A percentile compares a stretch with the other conserved stretches of the same genome.
These are phyloP conservation scores for Chlorodrepanis virens DNA, from an alignment of 2,113 vertebrate genomes.

Conservation along the genomic window DNA sequence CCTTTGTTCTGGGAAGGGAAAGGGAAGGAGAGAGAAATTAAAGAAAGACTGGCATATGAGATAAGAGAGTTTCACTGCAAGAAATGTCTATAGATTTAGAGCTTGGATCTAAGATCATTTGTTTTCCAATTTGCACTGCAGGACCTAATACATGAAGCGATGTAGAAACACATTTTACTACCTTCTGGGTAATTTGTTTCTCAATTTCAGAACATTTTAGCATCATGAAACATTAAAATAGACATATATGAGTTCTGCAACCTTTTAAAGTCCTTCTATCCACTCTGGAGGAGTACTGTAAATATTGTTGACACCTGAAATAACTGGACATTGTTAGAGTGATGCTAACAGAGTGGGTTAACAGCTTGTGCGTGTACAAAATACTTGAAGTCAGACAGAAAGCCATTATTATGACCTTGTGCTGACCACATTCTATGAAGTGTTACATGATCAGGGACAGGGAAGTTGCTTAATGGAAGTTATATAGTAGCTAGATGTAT, in stretches of 20 bases:
- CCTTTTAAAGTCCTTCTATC: conserved; percentile 36
- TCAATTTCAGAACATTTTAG: conserved; percentile 1
- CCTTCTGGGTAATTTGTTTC: conserved; percentile 20
- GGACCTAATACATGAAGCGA: not conserved
- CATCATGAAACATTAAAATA: not conserved
- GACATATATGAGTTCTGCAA: not conserved
- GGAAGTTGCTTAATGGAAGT: conserved; percentile 91
- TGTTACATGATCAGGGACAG: conserved; percentile 88
- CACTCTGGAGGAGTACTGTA: conserved; percentile 46
- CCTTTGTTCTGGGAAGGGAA: not conserved
- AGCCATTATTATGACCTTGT: conserved; percentile 86
- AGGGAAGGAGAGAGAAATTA: not conserved
- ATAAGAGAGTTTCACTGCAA: not conserved
- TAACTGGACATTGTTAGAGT: conserved; percentile 66
- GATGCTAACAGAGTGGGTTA: conserved; percentile 76
- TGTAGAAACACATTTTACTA: not conserved
- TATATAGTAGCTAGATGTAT: conserved; percentile 91
- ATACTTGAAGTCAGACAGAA: conserved; percentile 78
- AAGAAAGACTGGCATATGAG: not conserved
- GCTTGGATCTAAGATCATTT: not conserved
- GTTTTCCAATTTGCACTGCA: not conserved
- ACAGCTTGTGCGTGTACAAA: conserved; percentile 74
- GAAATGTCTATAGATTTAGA: not conserved
- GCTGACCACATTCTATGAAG: conserved; percentile 85
- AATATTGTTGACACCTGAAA: conserved; percentile 67